Conservation (phyloP, 1,140 invertebrate genomes). For the Bradynema listronoti region DNA sequence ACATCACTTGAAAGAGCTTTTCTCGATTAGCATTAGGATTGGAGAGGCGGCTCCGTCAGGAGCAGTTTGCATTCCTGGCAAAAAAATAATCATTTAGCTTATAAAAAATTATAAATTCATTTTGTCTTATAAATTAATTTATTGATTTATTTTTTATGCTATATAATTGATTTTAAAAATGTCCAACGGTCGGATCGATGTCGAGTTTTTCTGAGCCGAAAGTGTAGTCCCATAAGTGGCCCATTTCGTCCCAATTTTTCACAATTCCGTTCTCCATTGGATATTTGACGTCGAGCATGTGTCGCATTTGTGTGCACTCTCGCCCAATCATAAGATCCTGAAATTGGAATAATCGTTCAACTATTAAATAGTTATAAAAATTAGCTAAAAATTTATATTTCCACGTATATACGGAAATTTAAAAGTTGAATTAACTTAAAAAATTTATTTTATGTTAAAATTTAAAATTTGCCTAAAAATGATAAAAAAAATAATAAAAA, state of each 20-base stretch:
- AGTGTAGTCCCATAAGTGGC: conserved; percentile 97
- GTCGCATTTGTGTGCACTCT: conserved; percentile 91
- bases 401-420: neutral
- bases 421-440: neutral
- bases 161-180: conserved; percentile 8
- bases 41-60: conserved; percentile 97
- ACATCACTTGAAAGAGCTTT: conserved; percentile 99
- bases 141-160: neutral
- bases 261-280: conserved; percentile 99
- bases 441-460: conserved; percentile 15
- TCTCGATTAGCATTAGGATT: conserved; percentile 95
- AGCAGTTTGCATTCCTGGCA: conserved; percentile 86
- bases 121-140: neutral
- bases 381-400: neutral
- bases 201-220: conserved; percentile 96
- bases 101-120: no score
- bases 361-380: conserved; percentile 26
- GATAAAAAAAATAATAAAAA: no score
- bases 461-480: no score
- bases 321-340: conserved; percentile 99
- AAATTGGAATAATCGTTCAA: conserved; percentile 53
- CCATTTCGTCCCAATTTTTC: conserved; percentile 97
- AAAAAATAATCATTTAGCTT: no score
- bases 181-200: conserved; percentile 71
- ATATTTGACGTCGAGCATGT: conserved; percentile 95